These are phyloP conservation scores for Pandion haliaetus DNA, from an alignment of 2,113 vertebrate genomes.

Conservation along the genomic window DNA sequence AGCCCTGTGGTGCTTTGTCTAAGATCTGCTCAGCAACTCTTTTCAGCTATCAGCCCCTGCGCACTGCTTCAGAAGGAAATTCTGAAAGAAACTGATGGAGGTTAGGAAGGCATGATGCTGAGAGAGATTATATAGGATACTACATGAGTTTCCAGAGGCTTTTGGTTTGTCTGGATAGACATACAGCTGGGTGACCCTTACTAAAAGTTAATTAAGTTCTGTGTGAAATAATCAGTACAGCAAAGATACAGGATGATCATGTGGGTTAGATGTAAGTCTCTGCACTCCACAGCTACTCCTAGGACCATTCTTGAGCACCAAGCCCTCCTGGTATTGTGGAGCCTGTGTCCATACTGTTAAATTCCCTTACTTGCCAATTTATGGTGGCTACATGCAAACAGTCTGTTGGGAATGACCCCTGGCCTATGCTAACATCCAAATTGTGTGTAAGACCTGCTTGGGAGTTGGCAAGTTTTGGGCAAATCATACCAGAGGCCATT, in stretches of 20 bases:
- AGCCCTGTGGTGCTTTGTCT: not conserved
- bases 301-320: not conserved
- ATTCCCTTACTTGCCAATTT: not conserved
- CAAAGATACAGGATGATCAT: not conserved
- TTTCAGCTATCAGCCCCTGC: not conserved
- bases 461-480: not conserved
- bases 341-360: not conserved
- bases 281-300: not conserved
- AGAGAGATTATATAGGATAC: not conserved
- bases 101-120: not conserved
- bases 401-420: not conserved
- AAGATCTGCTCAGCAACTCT: not conserved
- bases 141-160: not conserved
- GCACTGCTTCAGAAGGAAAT: not conserved
- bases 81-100: not conserved
- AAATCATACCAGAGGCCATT: not conserved
- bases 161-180: not conserved
- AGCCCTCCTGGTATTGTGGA: not conserved
- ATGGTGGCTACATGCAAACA: not conserved
- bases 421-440: not conserved
- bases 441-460: not conserved
- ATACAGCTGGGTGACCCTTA: not conserved
- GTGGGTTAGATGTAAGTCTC: not conserved
- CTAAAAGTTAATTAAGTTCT: not conserved
- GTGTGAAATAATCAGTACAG: not conserved